A percentile compares a stretch with the other conserved stretches of the same genome.
These are phyloP conservation scores for Pteromalus puparum DNA, from an alignment of 1,140 invertebrate species.

Conservation along the genomic window DNA sequence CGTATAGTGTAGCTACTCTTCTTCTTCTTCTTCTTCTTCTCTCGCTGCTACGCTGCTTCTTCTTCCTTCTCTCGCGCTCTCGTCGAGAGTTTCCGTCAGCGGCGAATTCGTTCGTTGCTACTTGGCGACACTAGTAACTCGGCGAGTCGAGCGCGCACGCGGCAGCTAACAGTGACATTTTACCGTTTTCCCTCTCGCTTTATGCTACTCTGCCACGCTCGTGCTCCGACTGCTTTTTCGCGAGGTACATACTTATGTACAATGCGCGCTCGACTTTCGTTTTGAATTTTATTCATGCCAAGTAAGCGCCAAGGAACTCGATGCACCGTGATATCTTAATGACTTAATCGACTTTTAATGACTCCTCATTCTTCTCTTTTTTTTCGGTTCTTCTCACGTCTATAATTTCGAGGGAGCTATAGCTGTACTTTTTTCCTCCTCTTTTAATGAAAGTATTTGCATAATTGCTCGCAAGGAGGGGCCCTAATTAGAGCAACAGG, in stretches of 20 bases:
- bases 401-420: neutral
- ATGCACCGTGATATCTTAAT: neutral
- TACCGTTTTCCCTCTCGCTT: slow-evolving; percentile 44
- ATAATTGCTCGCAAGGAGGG: neutral
- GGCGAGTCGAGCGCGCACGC: neutral
- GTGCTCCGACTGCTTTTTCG: neutral
- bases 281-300: neutral
- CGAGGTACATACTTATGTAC: too few relatives aligned
- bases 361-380: neutral
- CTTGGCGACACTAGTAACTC: slow-evolving; percentile 2
- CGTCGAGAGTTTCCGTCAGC: slow-evolving; percentile 31
- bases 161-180: slow-evolving; percentile 41
- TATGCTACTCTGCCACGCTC: neutral
- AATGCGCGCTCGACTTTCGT: neutral
- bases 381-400: neutral
- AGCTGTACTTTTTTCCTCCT: neutral
- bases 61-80: neutral
- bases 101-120: slow-evolving; percentile 17
- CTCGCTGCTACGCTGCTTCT: neutral
- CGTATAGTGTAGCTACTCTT: neutral
- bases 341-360: neutral
- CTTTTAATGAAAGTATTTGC: neutral
- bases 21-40: neutral
- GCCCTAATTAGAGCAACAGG: neutral
- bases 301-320: neutral